Conservation (phyloP, 2,797 vertebrate genomes). For the Falco cherrug region DNA sequence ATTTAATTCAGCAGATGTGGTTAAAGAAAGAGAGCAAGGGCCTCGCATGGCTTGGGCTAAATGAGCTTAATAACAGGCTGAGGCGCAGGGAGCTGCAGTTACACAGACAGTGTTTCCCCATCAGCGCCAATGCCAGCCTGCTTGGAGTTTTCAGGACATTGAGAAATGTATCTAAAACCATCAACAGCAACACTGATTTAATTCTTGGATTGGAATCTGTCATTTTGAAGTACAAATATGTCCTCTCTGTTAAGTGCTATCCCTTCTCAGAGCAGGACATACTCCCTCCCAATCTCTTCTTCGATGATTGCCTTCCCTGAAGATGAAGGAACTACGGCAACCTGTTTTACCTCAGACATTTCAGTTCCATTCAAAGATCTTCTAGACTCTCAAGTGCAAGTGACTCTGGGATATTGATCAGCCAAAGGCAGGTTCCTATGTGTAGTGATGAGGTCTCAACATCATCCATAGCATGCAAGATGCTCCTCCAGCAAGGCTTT, state of each 20-base stretch:
- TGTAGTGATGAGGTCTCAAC: not conserved
- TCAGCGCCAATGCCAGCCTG: not conserved
- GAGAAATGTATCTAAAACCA: not conserved
- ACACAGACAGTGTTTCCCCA: not conserved
- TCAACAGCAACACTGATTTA: accelerated
- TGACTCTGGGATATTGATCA: not conserved
- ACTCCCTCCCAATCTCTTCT: not conserved
- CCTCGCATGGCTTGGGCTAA: not conserved
- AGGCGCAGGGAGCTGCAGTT: not conserved
- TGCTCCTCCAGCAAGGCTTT: not conserved
- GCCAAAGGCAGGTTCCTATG: too few relatives aligned
- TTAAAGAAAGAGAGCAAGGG: conserved; percentile 12
- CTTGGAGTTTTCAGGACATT: not conserved
- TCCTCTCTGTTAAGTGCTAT: not conserved
- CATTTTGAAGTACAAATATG: accelerated
- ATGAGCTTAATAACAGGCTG: not conserved
- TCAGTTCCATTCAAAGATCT: not conserved
- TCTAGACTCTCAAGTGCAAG: not conserved
- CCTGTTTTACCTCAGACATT: not conserved
- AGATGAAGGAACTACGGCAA: not conserved
- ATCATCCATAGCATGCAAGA: accelerated
- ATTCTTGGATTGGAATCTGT: not conserved
- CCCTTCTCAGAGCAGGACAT: not conserved
- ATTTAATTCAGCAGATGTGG: conserved; percentile 75
- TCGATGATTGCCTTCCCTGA: not conserved